Conservation (phyloP, 1,140 invertebrate species). For the Gyrodactylus salaris region DNA sequence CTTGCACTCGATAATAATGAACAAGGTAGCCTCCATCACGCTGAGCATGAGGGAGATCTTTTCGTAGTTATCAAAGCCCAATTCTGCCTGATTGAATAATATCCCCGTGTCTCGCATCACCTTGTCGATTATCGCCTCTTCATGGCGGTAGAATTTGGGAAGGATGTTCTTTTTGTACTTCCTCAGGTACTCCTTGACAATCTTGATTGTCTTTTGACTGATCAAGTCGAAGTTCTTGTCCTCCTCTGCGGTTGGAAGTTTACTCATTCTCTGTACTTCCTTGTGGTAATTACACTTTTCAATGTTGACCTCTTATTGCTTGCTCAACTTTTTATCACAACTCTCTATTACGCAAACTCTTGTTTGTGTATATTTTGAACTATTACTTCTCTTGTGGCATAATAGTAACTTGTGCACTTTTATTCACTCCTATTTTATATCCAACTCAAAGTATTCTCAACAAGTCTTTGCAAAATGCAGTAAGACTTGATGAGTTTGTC, state of each 20-base stretch:
- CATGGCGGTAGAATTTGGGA: background rate
- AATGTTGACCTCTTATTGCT: too few relatives aligned
- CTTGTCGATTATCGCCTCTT: background rate
- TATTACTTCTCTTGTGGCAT: too few relatives aligned
- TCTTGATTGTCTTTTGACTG: background rate
- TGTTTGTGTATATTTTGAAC: too few relatives aligned
- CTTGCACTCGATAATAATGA: background rate
- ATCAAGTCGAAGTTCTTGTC: background rate
- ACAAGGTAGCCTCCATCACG: background rate
- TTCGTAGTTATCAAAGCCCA: background rate
- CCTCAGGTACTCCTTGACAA: background rate
- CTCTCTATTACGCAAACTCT: too few relatives aligned
- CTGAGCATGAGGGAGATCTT: background rate
- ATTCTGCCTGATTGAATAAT: background rate
- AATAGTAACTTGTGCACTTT: too few relatives aligned
- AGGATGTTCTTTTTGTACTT: background rate
- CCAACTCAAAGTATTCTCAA: too few relatives aligned
- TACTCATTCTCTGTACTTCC: too few relatives aligned
- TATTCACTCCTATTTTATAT: too few relatives aligned
- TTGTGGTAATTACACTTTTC: too few relatives aligned
- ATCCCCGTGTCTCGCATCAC: background rate
- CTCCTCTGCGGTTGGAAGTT: background rate
- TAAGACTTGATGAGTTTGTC: too few relatives aligned
- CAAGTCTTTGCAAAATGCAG: too few relatives aligned
- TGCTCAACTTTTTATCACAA: too few relatives aligned